Evolutionary conservation across 2,113 vertebrate species (phyloP).

Genomic region (Mustela nigripes): DNA sequence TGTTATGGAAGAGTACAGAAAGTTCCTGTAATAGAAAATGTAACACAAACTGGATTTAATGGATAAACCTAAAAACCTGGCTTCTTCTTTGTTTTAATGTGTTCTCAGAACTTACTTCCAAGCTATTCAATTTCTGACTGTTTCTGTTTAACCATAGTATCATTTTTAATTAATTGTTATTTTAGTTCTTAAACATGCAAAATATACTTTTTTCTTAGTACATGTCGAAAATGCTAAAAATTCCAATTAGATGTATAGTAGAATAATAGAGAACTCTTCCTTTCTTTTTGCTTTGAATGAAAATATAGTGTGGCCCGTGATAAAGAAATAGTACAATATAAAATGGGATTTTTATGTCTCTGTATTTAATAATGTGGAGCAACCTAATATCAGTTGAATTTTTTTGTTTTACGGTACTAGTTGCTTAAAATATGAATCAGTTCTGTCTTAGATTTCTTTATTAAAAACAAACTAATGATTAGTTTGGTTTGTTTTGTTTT

Average conservation of each 20-base stretch:
- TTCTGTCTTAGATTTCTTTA: constrained; percentile 54
- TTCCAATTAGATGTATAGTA: neutral
- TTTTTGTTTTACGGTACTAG: constrained; percentile 67
- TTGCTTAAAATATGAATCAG: constrained; percentile 67
- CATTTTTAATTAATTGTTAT: neutral
- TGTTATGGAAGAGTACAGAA: constrained; percentile 56
- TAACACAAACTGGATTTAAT: neutral
- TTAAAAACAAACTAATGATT: constrained; percentile 60
- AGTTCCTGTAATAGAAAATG: constrained; percentile 33
- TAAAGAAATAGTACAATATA: neutral
- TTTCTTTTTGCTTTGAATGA: constrained; percentile 30
- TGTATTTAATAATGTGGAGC: constrained; percentile 69
- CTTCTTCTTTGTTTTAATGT: neutral
- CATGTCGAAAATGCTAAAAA: neutral
- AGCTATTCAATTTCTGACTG: neutral
- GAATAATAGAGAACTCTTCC: neutral
- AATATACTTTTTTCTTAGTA: neutral
- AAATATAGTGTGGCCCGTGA: neutral
- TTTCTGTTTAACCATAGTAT: neutral
- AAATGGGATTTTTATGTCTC: neutral
- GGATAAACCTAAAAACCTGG: neutral
- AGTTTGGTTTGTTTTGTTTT: constrained; percentile 87
- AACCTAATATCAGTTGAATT: constrained; percentile 72
- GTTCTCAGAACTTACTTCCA: neutral
- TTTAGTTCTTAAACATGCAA: neutral